Percentiles rank a stretch among this genome's conserved stretches.
phyloP scores from a whole-genome alignment of 2,797 vertebrate genomes.

The Gastrophryne carolinensis region DNA sequence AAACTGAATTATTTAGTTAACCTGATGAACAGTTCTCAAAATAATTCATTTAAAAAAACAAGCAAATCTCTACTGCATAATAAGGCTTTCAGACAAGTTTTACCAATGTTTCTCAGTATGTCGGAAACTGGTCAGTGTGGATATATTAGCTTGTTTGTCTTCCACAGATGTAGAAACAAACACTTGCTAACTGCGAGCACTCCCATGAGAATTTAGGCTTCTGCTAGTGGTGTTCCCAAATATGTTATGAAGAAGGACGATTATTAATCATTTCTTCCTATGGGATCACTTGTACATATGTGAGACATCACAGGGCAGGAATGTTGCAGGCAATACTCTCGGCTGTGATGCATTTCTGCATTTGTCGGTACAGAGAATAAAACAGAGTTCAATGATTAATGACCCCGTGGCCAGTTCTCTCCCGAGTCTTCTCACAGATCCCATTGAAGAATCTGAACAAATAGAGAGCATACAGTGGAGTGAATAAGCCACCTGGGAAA shows the following conservation, averaged over 20 bases:
- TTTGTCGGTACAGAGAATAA: not conserved
- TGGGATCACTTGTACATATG: not conserved
- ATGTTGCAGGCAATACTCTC: not conserved
- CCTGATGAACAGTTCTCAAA: too few species aligned
- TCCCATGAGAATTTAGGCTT: not conserved
- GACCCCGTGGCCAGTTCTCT: not conserved
- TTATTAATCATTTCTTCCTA: slow-evolving; percentile 7
- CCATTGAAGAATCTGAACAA: not conserved
- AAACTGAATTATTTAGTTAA: too few species aligned
- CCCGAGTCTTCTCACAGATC: not conserved
- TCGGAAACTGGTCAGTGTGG: too few species aligned
- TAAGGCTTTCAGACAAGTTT: too few species aligned
- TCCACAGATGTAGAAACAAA: not conserved
- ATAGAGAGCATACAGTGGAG: slow-evolving; percentile 1
- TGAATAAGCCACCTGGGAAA: slow-evolving; percentile 18
- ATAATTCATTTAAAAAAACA: too few species aligned
- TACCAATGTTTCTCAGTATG: too few species aligned
- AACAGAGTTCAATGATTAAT: slow-evolving; percentile 25
- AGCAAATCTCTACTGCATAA: too few species aligned
- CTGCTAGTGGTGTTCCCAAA: not conserved
- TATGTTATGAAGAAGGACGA: not conserved
- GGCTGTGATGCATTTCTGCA: not conserved
- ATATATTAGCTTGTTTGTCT: not conserved
- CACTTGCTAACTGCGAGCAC: not conserved
- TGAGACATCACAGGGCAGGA: not conserved